Evolutionary conservation across 2,888 invertebrate species (phyloP).

Genomic region (Gymnoscelis rufifasciata): DNA sequence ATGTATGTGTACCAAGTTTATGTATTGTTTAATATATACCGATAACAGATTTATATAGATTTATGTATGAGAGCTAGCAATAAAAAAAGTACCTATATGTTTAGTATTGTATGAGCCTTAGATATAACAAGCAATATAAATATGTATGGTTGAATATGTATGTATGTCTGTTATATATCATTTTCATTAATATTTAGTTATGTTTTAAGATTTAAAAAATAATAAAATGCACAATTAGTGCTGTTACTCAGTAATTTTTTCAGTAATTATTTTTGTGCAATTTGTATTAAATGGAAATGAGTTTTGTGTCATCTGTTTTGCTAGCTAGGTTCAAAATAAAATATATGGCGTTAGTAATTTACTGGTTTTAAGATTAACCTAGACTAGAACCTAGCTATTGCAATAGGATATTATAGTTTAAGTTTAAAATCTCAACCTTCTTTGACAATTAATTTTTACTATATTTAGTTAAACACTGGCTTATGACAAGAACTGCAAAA

Average conservation of each 20-base stretch:
- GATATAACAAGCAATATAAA: constrained; percentile 4
- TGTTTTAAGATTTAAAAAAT: constrained; percentile 6
- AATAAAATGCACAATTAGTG: constrained; percentile 6
- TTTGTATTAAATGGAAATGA: too few species aligned
- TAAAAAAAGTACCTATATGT: constrained; percentile 3
- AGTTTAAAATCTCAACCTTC: constrained; percentile 9
- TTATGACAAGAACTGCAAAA: too few species aligned
- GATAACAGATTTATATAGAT: constrained; percentile 11
- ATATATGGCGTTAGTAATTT: too few species aligned
- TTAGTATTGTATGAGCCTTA: constrained; percentile 1
- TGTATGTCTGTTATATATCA: neutral
- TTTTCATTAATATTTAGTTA: neutral
- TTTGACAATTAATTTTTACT: constrained; percentile 4
- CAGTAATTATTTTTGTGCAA: constrained; percentile 24
- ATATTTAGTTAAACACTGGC: neutral
- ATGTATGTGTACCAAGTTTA: constrained; percentile 8
- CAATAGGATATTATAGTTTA: constrained; percentile 2
- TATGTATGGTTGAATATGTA: neutral
- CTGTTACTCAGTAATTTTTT: constrained; percentile 13
- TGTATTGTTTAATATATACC: constrained; percentile 12
- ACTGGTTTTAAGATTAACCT: too few species aligned
- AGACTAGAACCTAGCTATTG: too few species aligned
- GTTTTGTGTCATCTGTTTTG: neutral
- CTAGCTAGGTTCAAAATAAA: too few species aligned
- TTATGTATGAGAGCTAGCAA: constrained; percentile 11